Evolutionary conservation across 2,888 invertebrate genomes (phyloP), one percentile per base, ranked within the genome.

Genomic region (Eurois occulta): DNA sequence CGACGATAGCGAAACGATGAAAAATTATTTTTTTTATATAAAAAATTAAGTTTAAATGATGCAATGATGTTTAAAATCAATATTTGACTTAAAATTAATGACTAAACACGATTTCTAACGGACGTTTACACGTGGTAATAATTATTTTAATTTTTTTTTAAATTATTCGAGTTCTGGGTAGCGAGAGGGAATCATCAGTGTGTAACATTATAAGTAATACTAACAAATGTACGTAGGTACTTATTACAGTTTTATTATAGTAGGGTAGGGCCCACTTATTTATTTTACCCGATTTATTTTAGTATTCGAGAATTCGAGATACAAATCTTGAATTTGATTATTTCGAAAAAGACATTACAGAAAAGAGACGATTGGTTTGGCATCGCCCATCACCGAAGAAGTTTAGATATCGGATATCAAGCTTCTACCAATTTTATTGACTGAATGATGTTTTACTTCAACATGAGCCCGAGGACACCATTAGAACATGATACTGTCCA

Each of bases 61-160:
- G 24, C 16, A 32, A 71, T 35, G 21, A 21, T 7, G 8, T n/a
- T 38, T 70, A 10, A 16, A 58, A 58, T 18, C 35, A 2, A 46
- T 16, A 72, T 46, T 38, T n/a, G 68, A 11, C 38, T 28, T 28
- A 46, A 38, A 38, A n/a, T n/a, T 32, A 11, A 58, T 35, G 10
- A 58, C 32, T 16, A 48, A 62, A 62, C 32, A 77, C 32, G 21
- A 64, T 77, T 75, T 32, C 16, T n/a, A 52, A 41, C 21, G n/a
- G 11, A 52, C n/a, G 41, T 21, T 32, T 52, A 41, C 1, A 28
- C n/a, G 48, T 35, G n/a, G 28, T 21, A 16, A 21, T 43, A n/a
- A 43, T 35, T n/a, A n/a, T n/a, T n/a, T n/a, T n/a, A n/a, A n/a
- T n/a, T n/a, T n/a, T n/a, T n/a, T n/a, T n/a, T 55, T 10, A 11